Base-by-base conservation (phyloP, 2,888 invertebrate species). In the Protonemura montana region DNA sequence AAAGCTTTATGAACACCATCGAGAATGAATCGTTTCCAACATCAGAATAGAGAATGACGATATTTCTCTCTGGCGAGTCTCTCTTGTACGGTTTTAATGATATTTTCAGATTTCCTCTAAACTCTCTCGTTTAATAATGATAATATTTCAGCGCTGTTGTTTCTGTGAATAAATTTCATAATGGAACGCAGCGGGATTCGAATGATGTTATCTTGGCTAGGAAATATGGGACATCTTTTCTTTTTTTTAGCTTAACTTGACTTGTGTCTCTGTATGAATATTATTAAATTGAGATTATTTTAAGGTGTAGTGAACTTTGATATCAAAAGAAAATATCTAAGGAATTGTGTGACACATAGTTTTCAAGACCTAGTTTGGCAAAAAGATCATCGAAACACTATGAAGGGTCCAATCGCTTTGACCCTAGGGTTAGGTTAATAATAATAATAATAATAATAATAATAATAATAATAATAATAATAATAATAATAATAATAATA, bases 141-240 rank as follows among this genome's bases (percentile, higher is more conserved):
- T 59, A 10, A 59, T 59, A 59, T 59, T 59, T 59, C 59, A 59
- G 13, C 59, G 59, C 59, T 59, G 59, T 59, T 59, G 59, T 59
- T 59, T 59, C 7, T 59, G 13, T 59, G 59, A 7, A 59, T 59
- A 59, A 59, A 59, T 59, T 3, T 59, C 21, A 59, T 59, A 59
- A 59, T 59, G 59, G 21, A 59, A 2, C 59, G 16, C 59, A 59
- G 59, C 59, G 59, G 59, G 59, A 59, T 21, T 59, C 21, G 59
- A 21, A 10, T n/a, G 59, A 59, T 59, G 16, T 3, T 59, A 59
- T 59, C 59, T 10, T 21, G 3, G 3, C 10, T 16, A 59, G 59
- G 59, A 59, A 59, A 59, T 59, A 59, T 59, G 59, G 59, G 59
- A 59, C 59, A 59, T 59, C 59, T 59, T 59, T 59, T 35, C 21